Evolutionary conservation across 2,888 invertebrate genomes (phyloP).

Genomic region (Lasioglossum marginatum): DNA sequence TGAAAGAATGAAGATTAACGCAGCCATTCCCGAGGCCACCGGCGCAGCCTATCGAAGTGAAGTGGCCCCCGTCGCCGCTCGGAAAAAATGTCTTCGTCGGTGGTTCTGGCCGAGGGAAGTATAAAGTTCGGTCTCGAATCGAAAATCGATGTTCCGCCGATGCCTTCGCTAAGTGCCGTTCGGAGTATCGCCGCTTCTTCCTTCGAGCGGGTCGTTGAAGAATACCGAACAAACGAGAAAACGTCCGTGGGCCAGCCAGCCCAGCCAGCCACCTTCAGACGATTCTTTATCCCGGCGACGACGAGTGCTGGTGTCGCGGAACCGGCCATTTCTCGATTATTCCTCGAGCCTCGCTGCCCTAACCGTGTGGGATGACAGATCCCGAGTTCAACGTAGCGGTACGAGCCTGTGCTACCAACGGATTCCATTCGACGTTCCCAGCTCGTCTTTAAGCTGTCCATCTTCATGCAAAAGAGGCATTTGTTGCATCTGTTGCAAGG

Average conservation of each 20-base stretch:
- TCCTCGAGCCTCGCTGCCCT: neutral
- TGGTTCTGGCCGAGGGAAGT: slow-evolving; percentile 37
- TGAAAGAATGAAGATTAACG: slow-evolving; percentile 7
- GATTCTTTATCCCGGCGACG: neutral
- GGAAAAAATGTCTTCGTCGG: slow-evolving; percentile 40
- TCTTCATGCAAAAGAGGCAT: neutral
- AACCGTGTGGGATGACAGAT: neutral
- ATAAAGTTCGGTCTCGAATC: slow-evolving; percentile 54
- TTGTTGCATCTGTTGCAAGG: no score
- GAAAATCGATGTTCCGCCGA: slow-evolving; percentile 56
- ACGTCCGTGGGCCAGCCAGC: slow-evolving; percentile 27
- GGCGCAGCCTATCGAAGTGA: slow-evolving; percentile 9
- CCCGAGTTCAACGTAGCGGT: neutral
- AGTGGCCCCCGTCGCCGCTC: neutral
- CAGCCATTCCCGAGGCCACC: neutral
- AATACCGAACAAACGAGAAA: slow-evolving; percentile 29
- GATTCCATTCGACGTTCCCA: neutral
- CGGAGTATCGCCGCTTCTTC: slow-evolving; percentile 47
- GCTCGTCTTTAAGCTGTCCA: neutral
- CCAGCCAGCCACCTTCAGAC: slow-evolving; percentile 18
- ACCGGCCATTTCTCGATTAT: neutral
- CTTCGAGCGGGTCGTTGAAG: slow-evolving; percentile 30
- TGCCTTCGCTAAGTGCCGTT: slow-evolving; percentile 55
- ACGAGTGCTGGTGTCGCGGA: neutral
- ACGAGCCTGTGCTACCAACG: neutral